These are phyloP conservation scores for Mormyrus iriodes DNA, from an alignment of 2,113 vertebrate genomes.

Conservation along the genomic window DNA sequence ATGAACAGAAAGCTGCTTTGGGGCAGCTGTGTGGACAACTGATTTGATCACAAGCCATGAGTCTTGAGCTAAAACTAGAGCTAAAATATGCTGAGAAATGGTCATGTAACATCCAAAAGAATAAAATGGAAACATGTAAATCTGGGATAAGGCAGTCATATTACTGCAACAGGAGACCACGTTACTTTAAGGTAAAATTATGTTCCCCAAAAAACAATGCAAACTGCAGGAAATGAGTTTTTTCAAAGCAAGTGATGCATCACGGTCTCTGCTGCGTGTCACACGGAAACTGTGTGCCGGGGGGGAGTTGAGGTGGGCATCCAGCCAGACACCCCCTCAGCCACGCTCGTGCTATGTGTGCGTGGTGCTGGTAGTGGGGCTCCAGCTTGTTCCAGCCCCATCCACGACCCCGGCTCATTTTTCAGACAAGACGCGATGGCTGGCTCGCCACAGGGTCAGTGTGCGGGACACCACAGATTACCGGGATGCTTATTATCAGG, in stretches of 20 bases:
- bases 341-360: background rate
- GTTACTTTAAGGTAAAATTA: background rate
- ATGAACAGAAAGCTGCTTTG: background rate
- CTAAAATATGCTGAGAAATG: background rate
- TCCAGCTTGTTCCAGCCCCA: constrained; percentile 11
- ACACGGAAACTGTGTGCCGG: background rate
- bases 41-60: background rate
- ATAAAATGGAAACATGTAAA: background rate
- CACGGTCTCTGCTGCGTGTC: background rate
- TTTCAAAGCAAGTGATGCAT: background rate
- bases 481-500: background rate
- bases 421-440: background rate
- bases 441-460: background rate
- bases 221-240: background rate
- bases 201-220: background rate
- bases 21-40: background rate
- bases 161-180: background rate
- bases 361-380: constrained; percentile 31
- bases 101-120: background rate
- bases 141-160: background rate
- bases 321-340: background rate
- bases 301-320: background rate
- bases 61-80: background rate
- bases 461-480: background rate
- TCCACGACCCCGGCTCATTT: background rate